A percentile compares a stretch with the other conserved stretches of the same genome.
Evolutionary conservation across 1,140 invertebrate species (phyloP).

Genomic region (Drosophila lacteicornis): DNA sequence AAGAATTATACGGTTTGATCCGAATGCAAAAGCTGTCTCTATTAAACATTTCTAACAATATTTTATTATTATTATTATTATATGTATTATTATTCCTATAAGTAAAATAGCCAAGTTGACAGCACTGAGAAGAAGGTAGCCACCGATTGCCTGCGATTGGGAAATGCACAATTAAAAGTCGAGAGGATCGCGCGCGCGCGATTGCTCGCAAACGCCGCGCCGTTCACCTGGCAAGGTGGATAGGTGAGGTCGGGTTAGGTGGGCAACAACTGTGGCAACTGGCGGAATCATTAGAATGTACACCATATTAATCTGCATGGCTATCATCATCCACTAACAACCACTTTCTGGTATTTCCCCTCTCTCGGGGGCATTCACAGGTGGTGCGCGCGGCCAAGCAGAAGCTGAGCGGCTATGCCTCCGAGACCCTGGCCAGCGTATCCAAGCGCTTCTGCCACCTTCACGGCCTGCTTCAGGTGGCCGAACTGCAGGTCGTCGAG

Average conservation of each 20-base stretch:
- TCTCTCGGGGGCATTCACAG: slow-evolving; percentile 40
- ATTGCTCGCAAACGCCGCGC: slow-evolving; percentile 24
- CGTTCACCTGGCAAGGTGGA: slow-evolving; percentile 53
- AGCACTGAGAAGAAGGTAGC: slow-evolving; percentile 32
- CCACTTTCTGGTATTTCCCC: slow-evolving; percentile 4
- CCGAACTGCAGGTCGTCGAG: slow-evolving; percentile 60
- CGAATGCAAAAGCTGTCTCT: no score
- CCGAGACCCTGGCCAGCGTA: slow-evolving; percentile 51
- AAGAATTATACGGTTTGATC: no score
- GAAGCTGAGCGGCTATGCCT: slow-evolving; percentile 61
- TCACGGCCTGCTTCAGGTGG: slow-evolving; percentile 70
- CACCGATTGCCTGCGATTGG: slow-evolving; percentile 46
- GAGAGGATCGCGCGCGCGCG: slow-evolving; percentile 23
- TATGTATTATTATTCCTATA: no score
- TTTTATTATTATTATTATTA: background rate
- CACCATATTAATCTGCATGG: slow-evolving; percentile 36
- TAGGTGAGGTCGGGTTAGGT: slow-evolving; percentile 40
- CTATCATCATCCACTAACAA: slow-evolving; percentile 39
- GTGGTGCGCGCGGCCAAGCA: slow-evolving; percentile 53
- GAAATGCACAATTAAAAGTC: slow-evolving; percentile 71
- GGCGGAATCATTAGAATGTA: slow-evolving; percentile 64
- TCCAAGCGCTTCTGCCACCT: slow-evolving; percentile 60
- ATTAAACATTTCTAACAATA: background rate
- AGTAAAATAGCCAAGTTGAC: slow-evolving; percentile 3
- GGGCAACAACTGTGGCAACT: slow-evolving; percentile 5